These are phyloP conservation scores for Conchocele bisecta DNA, from an alignment of 2,888 invertebrate genomes.

Conservation along the genomic window DNA sequence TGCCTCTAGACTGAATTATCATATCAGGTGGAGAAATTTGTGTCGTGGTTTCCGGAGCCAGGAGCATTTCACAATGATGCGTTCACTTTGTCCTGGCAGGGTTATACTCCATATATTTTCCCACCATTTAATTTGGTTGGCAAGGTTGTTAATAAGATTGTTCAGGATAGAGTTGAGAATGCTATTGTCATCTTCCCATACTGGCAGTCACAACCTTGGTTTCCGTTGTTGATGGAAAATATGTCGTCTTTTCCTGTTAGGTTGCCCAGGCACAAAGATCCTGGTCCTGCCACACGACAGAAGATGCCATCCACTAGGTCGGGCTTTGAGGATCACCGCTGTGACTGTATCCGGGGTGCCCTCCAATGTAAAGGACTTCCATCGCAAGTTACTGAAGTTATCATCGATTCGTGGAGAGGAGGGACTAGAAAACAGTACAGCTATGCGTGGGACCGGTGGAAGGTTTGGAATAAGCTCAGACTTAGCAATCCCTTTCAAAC, in stretches of 20 bases:
- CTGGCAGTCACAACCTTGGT: constrained; percentile 43
- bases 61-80: constrained; percentile 24
- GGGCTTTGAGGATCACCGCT: background rate
- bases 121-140: constrained; percentile 39
- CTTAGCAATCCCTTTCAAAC: background rate
- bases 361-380: background rate
- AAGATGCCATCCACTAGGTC: background rate
- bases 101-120: constrained; percentile 34
- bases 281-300: background rate
- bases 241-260: background rate
- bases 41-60: constrained; percentile 36
- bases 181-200: constrained; percentile 12
- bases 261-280: constrained; percentile 4
- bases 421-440: constrained; percentile 17
- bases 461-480: background rate
- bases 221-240: constrained; percentile 22
- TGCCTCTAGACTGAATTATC: constrained; percentile 31
- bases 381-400: background rate
- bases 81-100: constrained; percentile 26
- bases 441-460: constrained; percentile 6
- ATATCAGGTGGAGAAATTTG: constrained; percentile 18
- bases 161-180: constrained; percentile 26
- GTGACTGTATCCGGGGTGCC: background rate
- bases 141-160: constrained; percentile 25
- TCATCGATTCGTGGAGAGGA: background rate